Evolutionary conservation across 2,113 vertebrate genomes (phyloP).

Genomic region (Cynoglossus semilaevis): DNA sequence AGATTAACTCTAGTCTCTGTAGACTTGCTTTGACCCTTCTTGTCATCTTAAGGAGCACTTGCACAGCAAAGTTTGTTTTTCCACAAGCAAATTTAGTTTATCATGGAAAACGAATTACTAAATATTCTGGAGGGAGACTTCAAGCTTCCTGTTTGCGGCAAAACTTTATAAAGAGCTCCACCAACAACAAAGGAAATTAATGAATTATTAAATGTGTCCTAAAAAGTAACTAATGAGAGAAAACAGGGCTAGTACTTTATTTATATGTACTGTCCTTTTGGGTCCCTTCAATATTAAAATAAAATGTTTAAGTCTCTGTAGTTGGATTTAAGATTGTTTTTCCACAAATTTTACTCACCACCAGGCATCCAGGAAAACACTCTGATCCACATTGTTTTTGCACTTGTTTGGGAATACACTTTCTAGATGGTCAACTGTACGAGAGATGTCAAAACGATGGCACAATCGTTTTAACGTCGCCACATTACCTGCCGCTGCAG

Average conservation of each 20-base stretch:
- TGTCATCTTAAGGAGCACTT: neutral
- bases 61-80: slow-evolving; percentile 50
- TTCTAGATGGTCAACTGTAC: too few species aligned
- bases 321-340: slow-evolving; percentile 43
- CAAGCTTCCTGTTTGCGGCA: slow-evolving; percentile 27
- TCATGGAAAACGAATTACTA: slow-evolving; percentile 55
- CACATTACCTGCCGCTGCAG: slow-evolving; percentile 95
- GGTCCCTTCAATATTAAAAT: slow-evolving; percentile 53
- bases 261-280: slow-evolving; percentile 38
- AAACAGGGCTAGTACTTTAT: slow-evolving; percentile 47
- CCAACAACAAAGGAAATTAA: neutral
- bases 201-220: neutral
- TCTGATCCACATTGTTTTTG: slow-evolving; percentile 34
- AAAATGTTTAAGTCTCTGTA: slow-evolving; percentile 54
- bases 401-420: slow-evolving; percentile 32
- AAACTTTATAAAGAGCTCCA: slow-evolving; percentile 38
- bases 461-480: slow-evolving; percentile 95
- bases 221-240: slow-evolving; percentile 61
- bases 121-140: slow-evolving; percentile 47
- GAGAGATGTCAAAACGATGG: slow-evolving; percentile 91
- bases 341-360: slow-evolving; percentile 24
- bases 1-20: too few species aligned
- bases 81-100: slow-evolving; percentile 47
- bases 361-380: slow-evolving; percentile 27
- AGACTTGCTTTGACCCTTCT: neutral